These are phyloP conservation scores for Merluccius polli DNA, from an alignment of 2,797 vertebrate genomes.

Conservation along the genomic window DNA sequence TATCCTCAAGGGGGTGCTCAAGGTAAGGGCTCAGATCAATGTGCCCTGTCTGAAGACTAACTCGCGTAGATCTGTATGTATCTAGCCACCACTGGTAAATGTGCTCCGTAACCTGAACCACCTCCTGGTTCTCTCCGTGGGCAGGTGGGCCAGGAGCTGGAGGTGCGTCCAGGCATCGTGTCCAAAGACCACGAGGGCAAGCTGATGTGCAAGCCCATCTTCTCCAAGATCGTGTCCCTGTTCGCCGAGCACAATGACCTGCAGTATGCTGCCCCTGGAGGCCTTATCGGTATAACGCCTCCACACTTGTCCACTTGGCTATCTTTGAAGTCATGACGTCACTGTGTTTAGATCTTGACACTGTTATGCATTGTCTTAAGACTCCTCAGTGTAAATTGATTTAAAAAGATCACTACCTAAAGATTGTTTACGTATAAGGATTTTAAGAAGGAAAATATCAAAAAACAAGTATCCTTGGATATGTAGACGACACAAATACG, in stretches of 20 bases:
- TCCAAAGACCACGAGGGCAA: slow-evolving; percentile 99
- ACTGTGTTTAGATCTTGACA: background rate
- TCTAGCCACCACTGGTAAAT: too few relatives aligned
- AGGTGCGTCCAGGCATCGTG: slow-evolving; percentile 96
- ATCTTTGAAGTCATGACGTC: background rate
- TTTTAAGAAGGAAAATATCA: background rate
- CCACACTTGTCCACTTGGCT: background rate
- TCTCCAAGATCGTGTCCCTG: slow-evolving; percentile 98
- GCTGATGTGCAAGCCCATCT: slow-evolving; percentile 99
- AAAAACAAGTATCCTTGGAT: background rate
- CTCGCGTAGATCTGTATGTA: background rate
- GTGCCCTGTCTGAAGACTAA: background rate
- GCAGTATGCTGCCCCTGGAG: slow-evolving; percentile 94
- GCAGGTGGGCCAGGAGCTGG: slow-evolving; percentile 96
- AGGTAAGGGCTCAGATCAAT: slow-evolving; percentile 72
- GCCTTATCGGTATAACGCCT: slow-evolving; percentile 88
- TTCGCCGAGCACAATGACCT: slow-evolving; percentile 98
- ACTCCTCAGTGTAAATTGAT: background rate
- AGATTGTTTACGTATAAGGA: background rate
- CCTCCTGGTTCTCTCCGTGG: slow-evolving; percentile 6
- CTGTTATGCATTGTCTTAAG: background rate
- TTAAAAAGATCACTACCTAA: background rate
- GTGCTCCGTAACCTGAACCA: background rate
- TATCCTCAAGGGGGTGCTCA: slow-evolving; percentile 96
- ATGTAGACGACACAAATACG: background rate